Evolutionary conservation across 2,888 invertebrate genomes (phyloP), one percentile per base, ranked within the genome.

Genomic region (Diplazon laetatorius): DNA sequence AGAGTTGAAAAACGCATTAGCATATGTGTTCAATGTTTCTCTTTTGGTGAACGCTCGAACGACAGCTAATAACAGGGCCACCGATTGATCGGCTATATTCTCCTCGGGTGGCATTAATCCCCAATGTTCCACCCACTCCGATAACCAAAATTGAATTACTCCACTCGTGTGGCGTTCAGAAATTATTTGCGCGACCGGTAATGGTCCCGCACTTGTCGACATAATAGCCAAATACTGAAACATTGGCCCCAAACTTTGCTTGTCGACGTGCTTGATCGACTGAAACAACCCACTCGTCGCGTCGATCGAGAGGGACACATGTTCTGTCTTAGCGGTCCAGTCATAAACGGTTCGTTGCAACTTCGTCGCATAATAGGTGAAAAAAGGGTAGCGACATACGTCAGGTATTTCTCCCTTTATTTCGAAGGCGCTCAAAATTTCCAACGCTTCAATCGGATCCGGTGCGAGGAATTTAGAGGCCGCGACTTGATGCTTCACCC

Each of bases 141-240:
- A 39, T 8, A 83, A 68, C 72, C 82, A 83, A 73, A 72, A 75
- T 25, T 50, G 48, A 6, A 82, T 81, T 5, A 55, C 46, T 8
- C 55, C 70, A 0, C 76, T 78, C n/a, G 79, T 74, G 35, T 81
- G 82, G 5, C 52, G 22, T 79, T 82, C 84, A 8, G 60, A 80
- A 1, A 84, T 30, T 81, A 84, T 80, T 30, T 79, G 79, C 1
- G 73, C 63, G 14, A 82, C 72, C n/a, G 77, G 72, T 37, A 80
- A 71, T 65, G 81, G 80, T 10, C 82, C 77, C 22, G 63, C 60
- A 35, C 55, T 37, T 5, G 59, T 25, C 42, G 60, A 69, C 5
- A 80, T 75, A 8, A 81, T 76, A 18, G 73, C 65, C n/a, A 74
- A 35, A 62, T 83, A 83, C n/a, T 82, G 48, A 65, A 82, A 82